These are phyloP conservation scores for Fopius arisanus DNA, from an alignment of 1,140 invertebrate genomes.

Conservation along the genomic window DNA sequence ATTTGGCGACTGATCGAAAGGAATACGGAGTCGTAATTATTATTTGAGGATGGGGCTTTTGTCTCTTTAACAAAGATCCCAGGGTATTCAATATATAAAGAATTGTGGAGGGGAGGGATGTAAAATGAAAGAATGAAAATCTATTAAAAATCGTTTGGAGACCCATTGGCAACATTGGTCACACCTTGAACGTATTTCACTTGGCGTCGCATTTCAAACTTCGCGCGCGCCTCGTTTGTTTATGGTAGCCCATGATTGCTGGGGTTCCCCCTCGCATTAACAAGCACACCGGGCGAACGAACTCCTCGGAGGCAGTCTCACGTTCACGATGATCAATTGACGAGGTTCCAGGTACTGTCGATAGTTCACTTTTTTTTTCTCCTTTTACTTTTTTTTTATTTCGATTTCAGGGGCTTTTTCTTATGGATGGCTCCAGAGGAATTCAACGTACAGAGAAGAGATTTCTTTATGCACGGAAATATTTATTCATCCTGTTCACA, in stretches of 20 bases:
- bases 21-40: slow-evolving; percentile 16
- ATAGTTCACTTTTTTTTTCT: slow-evolving; percentile 36
- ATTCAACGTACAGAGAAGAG: no score
- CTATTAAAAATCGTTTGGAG: background rate
- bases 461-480: no score
- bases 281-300: slow-evolving; percentile 2
- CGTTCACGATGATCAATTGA: slow-evolving; percentile 52
- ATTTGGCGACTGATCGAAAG: slow-evolving; percentile 41
- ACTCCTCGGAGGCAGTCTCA: slow-evolving; percentile 1
- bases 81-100: background rate
- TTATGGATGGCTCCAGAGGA: background rate
- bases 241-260: slow-evolving; percentile 44
- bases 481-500: no score
- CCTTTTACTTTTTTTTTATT: slow-evolving; percentile 35
- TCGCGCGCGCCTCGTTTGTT: slow-evolving; percentile 42
- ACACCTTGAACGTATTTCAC: slow-evolving; percentile 51
- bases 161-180: slow-evolving; percentile 47
- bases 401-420: background rate
- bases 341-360: slow-evolving; percentile 51
- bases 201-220: slow-evolving; percentile 31
- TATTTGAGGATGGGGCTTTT: slow-evolving; percentile 8
- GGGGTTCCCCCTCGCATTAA: slow-evolving; percentile 16
- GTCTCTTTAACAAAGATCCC: slow-evolving; percentile 32
- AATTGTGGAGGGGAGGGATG: background rate
- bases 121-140: background rate